These are phyloP conservation scores for Toxotes lorentzi DNA, from an alignment of 2,797 vertebrate genomes.

Conservation along the genomic window DNA sequence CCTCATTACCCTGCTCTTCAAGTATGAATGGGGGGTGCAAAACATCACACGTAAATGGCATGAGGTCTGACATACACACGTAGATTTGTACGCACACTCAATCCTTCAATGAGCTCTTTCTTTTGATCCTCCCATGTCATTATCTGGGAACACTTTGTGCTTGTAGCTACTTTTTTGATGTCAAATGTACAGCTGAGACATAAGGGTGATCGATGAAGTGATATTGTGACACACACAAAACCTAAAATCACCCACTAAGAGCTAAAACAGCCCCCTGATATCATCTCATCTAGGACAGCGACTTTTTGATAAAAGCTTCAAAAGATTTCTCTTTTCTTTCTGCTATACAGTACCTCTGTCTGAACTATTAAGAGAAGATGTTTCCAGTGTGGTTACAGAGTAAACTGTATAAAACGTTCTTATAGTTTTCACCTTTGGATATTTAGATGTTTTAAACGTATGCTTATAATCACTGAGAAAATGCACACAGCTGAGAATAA, in stretches of 20 bases:
- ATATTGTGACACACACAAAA: conserved; percentile 21
- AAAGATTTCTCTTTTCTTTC: background rate
- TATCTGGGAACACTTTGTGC: background rate
- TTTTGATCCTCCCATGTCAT: background rate
- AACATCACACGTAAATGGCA: conserved; percentile 57
- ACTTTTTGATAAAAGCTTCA: background rate
- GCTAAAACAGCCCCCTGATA: conserved; percentile 1
- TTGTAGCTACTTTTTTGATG: conserved; percentile 12
- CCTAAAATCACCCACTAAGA: conserved; percentile 8
- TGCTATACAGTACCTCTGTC: conserved; percentile 1
- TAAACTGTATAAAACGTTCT: background rate
- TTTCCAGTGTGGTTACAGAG: conserved; percentile 8
- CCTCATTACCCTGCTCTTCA: conserved; percentile 67
- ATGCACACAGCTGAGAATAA: background rate
- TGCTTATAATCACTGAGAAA: background rate
- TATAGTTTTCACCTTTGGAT: background rate
- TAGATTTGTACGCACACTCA: background rate
- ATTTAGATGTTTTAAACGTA: background rate
- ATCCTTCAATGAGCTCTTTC: conserved; percentile 12
- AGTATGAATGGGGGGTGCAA: conserved; percentile 77
- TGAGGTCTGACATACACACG: conserved; percentile 10
- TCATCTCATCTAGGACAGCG: conserved; percentile 10
- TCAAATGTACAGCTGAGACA: conserved; percentile 5
- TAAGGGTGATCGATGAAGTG: conserved; percentile 24
- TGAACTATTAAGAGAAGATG: background rate